Percentiles rank a stretch among this genome's conserved stretches.
Conservation (phyloP, 2,888 invertebrate genomes). For the Drosophila merina region DNA sequence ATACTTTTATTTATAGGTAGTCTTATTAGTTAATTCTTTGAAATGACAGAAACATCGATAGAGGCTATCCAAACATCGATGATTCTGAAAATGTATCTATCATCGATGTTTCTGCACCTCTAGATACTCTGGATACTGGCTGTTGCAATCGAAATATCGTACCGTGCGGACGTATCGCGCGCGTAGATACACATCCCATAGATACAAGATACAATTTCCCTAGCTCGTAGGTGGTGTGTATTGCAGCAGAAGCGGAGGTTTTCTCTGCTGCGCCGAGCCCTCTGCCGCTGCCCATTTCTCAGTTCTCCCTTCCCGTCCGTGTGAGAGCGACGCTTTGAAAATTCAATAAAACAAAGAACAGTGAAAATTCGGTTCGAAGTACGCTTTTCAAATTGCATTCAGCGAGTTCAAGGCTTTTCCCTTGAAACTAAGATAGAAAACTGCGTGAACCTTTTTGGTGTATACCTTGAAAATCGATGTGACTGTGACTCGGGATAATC, state of each 20-base stretch:
- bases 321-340: constrained; percentile 41
- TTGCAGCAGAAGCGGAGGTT: constrained; percentile 68
- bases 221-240: constrained; percentile 72
- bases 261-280: constrained; percentile 61
- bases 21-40: too few species aligned
- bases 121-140: too few species aligned
- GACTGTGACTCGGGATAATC: constrained; percentile 38
- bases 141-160: constrained; percentile 42
- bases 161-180: constrained; percentile 66
- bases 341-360: constrained; percentile 57
- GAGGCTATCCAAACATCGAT: too few species aligned
- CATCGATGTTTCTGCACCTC: too few species aligned
- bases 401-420: constrained; percentile 60
- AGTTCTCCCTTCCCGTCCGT: constrained; percentile 13
- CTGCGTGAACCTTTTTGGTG: constrained; percentile 73
- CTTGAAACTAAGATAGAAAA: constrained; percentile 13
- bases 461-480: constrained; percentile 66
- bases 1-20: neutral
- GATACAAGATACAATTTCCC: constrained; percentile 71
- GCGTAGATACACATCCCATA: constrained; percentile 53
- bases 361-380: constrained; percentile 42
- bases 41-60: too few species aligned
- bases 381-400: constrained; percentile 32
- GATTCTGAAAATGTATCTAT: too few species aligned
- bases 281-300: constrained; percentile 29